These are phyloP conservation scores for Battus philenor DNA, from an alignment of 1,140 invertebrate genomes.

Conservation along the genomic window DNA sequence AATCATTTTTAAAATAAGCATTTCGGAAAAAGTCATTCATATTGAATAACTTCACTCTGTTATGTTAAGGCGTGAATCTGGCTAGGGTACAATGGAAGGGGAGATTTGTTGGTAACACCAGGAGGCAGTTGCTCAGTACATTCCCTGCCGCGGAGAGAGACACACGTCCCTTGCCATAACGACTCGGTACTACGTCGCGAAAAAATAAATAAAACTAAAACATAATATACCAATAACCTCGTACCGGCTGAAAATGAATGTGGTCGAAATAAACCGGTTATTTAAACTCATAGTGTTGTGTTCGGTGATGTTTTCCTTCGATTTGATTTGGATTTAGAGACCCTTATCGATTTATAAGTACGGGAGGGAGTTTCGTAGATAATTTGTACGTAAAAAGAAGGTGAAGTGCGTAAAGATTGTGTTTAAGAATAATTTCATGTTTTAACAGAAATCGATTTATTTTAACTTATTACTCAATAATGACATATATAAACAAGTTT, in stretches of 20 bases:
- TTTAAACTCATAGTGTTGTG: not conserved
- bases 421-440: not conserved
- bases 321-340: not conserved
- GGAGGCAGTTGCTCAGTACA: constrained; percentile 1
- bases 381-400: constrained; percentile 6
- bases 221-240: not conserved
- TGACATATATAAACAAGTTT: no score
- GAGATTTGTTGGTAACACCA: constrained; percentile 4
- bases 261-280: not conserved
- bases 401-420: not conserved
- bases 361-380: not conserved
- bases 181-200: not conserved
- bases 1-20: no score
- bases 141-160: not conserved
- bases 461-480: no score
- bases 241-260: not conserved
- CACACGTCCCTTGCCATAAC: not conserved
- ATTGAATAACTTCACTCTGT: not conserved
- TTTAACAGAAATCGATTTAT: no score
- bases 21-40: not conserved
- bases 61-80: constrained; percentile 4
- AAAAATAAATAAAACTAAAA: not conserved
- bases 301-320: not conserved
- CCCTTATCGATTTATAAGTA: constrained; percentile 6
- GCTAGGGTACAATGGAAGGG: not conserved